Conservation (phyloP, 2,888 invertebrate species). For the Zelleria hepariella region DNA sequence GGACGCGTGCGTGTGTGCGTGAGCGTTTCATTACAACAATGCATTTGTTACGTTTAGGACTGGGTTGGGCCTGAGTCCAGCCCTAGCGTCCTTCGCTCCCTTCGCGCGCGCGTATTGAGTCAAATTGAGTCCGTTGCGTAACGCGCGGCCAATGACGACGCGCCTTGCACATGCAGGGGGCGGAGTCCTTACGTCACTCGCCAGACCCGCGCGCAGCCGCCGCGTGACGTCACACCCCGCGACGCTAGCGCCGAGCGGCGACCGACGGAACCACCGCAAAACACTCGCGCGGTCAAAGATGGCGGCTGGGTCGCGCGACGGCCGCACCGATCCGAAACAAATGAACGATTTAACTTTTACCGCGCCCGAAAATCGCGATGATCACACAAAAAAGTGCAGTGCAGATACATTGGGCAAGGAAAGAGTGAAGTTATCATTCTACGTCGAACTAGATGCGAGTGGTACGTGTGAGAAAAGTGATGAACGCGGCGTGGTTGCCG, state of each 20-base stretch:
- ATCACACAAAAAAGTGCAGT: constrained; percentile 72
- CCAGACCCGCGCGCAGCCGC: constrained; percentile 63
- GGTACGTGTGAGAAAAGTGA: constrained; percentile 70
- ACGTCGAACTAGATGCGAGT: constrained; percentile 64
- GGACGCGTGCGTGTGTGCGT: constrained; percentile 32
- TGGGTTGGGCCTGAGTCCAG: constrained; percentile 45
- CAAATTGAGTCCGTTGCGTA: constrained; percentile 62
- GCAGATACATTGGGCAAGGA: constrained; percentile 51
- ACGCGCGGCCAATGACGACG: constrained; percentile 68
- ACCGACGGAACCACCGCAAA: constrained; percentile 53
- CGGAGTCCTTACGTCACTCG: constrained; percentile 68
- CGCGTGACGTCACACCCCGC: constrained; percentile 60
- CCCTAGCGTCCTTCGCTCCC: constrained; percentile 59
- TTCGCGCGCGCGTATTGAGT: constrained; percentile 58
- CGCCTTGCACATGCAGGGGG: constrained; percentile 63
- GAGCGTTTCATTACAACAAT: constrained; percentile 46
- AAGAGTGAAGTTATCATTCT: constrained; percentile 62
- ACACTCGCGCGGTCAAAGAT: constrained; percentile 82
- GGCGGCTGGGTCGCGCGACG: constrained; percentile 84
- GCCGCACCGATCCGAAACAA: constrained; percentile 72
- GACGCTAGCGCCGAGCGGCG: constrained; percentile 48
- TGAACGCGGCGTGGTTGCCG: constrained; percentile 60
- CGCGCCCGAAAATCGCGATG: constrained; percentile 59
- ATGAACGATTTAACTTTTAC: constrained; percentile 70
- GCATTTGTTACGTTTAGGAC: constrained; percentile 60